Percentiles rank a stretch among this genome's conserved stretches.
phyloP scores from a whole-genome alignment of 2,113 vertebrate species.

The Craseonycteris thonglongyai region DNA sequence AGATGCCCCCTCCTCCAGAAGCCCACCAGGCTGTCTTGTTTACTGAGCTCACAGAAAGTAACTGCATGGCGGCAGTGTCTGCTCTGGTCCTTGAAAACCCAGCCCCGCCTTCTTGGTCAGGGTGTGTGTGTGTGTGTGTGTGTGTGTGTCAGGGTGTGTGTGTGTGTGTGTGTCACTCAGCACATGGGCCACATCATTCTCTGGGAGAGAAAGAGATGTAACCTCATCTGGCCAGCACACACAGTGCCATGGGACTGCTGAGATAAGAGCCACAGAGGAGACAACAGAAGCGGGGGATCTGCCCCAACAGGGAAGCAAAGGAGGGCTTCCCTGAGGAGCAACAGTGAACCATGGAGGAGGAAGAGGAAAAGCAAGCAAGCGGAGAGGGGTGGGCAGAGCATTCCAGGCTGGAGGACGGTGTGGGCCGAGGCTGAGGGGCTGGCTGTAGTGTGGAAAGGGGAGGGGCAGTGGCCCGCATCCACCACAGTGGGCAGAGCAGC shows the following conservation, averaged over 20 bases:
- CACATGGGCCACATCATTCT: fast-evolving
- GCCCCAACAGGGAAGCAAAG: background rate
- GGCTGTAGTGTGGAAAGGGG: background rate
- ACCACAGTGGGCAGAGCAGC: fast-evolving
- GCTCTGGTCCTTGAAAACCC: background rate
- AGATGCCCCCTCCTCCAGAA: background rate
- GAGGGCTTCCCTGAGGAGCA: background rate
- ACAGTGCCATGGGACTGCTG: background rate
- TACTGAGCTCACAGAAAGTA: background rate
- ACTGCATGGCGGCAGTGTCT: no score
- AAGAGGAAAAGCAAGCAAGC: background rate
- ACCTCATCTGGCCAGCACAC: background rate
- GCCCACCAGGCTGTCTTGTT: background rate
- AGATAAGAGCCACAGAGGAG: background rate
- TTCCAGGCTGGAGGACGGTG: background rate
- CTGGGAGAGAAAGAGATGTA: background rate
- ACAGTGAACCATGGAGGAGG: background rate
- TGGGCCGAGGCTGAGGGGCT: background rate
- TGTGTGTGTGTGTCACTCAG: background rate
- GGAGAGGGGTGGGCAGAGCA: background rate
- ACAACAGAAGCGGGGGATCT: background rate
- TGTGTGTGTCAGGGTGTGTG: background rate
- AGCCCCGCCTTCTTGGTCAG: background rate
- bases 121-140: background rate
- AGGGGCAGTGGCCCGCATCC: fast-evolving